These are phyloP conservation scores for Limnodromus scolopaceus DNA, from an alignment of 2,797 vertebrate genomes.

Conservation along the genomic window DNA sequence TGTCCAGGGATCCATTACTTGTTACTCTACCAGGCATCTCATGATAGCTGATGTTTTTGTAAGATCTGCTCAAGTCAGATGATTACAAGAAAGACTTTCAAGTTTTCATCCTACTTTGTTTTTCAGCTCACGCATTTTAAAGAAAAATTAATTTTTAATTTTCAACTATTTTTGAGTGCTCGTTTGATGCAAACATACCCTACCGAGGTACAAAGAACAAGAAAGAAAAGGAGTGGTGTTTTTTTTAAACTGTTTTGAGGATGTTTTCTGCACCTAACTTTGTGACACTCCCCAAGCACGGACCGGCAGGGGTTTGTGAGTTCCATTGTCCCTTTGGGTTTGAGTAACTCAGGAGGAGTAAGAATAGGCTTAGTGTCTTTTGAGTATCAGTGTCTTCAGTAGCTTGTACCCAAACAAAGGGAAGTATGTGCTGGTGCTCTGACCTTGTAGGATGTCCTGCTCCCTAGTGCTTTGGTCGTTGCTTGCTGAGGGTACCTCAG, in stretches of 20 bases:
- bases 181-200: not conserved
- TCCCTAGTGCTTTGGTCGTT: not conserved
- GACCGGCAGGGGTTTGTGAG: not conserved
- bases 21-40: not conserved
- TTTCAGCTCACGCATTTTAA: not conserved
- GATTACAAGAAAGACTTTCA: not conserved
- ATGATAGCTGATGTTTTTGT: not conserved
- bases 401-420: not conserved
- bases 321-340: not conserved
- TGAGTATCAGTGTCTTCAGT: not conserved
- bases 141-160: not conserved
- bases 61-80: not conserved
- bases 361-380: not conserved
- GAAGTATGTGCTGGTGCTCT: not conserved
- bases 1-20: not conserved
- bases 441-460: not conserved
- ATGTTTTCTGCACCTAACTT: not conserved
- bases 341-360: not conserved
- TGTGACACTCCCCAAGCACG: not conserved
- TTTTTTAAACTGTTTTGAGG: not conserved
- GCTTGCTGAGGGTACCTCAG: not conserved
- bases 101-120: not conserved
- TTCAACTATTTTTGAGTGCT: not conserved
- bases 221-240: rapidly evolving
- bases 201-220: not conserved